Percentiles rank a stretch among this genome's conserved stretches.
These are phyloP conservation scores for Conus ventricosus DNA, from an alignment of 1,140 invertebrate genomes.

Conservation along the genomic window DNA sequence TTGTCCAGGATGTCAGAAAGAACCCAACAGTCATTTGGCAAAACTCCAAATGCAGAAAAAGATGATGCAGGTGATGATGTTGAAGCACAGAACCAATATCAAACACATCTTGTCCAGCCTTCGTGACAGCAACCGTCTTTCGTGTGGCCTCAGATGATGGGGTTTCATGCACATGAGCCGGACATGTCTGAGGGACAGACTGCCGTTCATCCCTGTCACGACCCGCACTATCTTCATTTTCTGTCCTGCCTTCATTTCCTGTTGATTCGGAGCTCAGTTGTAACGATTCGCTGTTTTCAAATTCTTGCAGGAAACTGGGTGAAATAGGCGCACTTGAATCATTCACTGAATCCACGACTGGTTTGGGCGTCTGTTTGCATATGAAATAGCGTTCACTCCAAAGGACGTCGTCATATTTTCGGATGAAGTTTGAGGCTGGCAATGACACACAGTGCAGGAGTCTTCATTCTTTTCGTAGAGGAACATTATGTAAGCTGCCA, in stretches of 20 bases:
- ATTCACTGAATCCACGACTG: neutral
- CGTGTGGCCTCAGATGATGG: neutral
- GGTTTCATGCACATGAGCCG: neutral
- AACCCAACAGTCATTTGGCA: too few relatives aligned
- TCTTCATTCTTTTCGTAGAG: constrained; percentile 19
- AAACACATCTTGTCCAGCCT: constrained; percentile 6
- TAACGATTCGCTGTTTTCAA: neutral
- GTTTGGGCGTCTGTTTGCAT: neutral
- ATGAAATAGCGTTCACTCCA: neutral
- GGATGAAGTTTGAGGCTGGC: neutral
- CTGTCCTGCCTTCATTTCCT: neutral
- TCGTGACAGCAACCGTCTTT: neutral
- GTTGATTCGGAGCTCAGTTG: neutral
- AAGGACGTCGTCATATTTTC: too few relatives aligned
- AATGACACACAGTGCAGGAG: neutral
- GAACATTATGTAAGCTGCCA: constrained; percentile 35
- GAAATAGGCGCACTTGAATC: neutral
- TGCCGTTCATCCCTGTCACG: neutral
- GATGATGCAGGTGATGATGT: too few relatives aligned
- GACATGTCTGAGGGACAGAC: neutral
- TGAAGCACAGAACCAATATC: neutral
- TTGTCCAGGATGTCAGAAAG: too few relatives aligned
- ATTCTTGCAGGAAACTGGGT: neutral
- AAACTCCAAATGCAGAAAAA: too few relatives aligned
- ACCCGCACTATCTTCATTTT: neutral